Evolutionary conservation across 2,113 vertebrate species (phyloP).

Genomic region (Thalassoma bifasciatum): DNA sequence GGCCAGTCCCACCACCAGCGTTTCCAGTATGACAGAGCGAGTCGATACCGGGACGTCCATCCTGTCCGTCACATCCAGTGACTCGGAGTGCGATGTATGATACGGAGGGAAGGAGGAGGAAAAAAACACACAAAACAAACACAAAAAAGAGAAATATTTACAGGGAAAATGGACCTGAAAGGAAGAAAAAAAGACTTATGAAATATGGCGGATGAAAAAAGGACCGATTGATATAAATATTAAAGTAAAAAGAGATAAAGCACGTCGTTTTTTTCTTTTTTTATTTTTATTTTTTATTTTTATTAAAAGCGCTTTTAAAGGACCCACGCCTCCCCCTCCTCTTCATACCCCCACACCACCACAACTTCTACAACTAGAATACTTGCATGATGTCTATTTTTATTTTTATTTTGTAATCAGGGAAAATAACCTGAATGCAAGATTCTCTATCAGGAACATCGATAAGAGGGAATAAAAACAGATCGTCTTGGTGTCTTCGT

Average conservation of each 20-base stretch:
- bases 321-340: conserved; percentile 89
- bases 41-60: conserved; percentile 97
- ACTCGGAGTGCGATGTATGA: conserved; percentile 99
- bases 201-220: conserved; percentile 86
- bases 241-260: conserved; percentile 90
- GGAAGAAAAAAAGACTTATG: conserved; percentile 84
- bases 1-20: conserved; percentile 98
- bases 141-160: conserved; percentile 84
- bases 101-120: conserved; percentile 75
- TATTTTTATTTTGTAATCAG: conserved; percentile 88
- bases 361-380: conserved; percentile 75
- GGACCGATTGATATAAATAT: conserved; percentile 87
- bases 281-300: conserved; percentile 58
- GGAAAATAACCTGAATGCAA: conserved; percentile 84
- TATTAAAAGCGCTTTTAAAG: conserved; percentile 92
- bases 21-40: conserved; percentile 97
- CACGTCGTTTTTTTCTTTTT: conserved; percentile 89
- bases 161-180: conserved; percentile 87
- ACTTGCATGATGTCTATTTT: conserved; percentile 92
- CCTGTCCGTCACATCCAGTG: conserved; percentile 99
- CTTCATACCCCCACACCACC: conserved; percentile 74
- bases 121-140: conserved; percentile 70
- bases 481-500: conserved; percentile 82
- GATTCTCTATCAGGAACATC: conserved; percentile 93
- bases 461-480: conserved; percentile 92